Base-by-base conservation (phyloP, 1,140 invertebrate species). In the Euwallacea fornicatus region DNA sequence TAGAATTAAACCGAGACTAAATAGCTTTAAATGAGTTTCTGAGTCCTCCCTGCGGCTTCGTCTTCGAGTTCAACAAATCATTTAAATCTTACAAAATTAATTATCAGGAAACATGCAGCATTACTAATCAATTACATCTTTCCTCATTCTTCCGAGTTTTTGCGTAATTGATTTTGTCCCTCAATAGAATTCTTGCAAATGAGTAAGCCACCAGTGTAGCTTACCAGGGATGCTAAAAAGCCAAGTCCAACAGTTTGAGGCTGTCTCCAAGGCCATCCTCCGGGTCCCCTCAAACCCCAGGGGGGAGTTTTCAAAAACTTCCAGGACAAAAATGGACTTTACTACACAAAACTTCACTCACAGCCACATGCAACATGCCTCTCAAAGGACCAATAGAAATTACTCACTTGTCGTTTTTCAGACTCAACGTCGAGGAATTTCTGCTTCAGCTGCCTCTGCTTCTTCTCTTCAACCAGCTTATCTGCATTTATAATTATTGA, bases 201-300 rank as follows among this genome's bases (percentile, higher is more conserved):
- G 61, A 74, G 67, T 65, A 73, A 73, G 73, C 75, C 73, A 76
- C 75, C 33, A 66, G 73, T 76, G 75, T 82, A 71, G 83, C 81
- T 76, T 85, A 89, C 88, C 88, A 90, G 84, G 70, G 88, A 89
- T 77, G 88, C 85, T 46, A 86, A 84, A 83, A 90, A 89, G 81
- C 88, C 86, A 73, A 85, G 79, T 75, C 88, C 88, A 73, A 89
- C 83, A 74, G 86, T 80, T 73, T 84, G 82, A 70, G 87, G 88
- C 78, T 86, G 85, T 77, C 88, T 84, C 88, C 88, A 89, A 76
- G 83, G 83, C 60, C 80, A 80, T 73, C 88, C 88, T 65, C 88
- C 88, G 68, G 88, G 88, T 71, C 88, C 88, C 6, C 84, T 84
- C 75, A 83, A 85, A 62, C 88, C 88, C 88, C 88, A 89, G 15